Evolutionary conservation across 2,888 invertebrate species (phyloP).

Genomic region (Syritta pipiens): DNA sequence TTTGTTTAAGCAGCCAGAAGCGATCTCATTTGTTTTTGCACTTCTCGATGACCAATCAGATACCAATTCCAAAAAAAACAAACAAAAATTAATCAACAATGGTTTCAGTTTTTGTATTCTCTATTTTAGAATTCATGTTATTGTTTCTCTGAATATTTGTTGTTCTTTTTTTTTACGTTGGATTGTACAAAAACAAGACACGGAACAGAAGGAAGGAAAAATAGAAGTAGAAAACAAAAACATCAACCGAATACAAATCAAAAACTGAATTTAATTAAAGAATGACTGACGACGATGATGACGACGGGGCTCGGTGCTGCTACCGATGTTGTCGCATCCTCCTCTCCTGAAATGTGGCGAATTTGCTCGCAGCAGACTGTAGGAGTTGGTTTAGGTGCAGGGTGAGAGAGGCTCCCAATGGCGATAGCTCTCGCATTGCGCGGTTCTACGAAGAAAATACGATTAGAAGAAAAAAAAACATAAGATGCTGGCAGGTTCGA

Average conservation of each 20-base stretch:
- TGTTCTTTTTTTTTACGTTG: slow-evolving; percentile 11
- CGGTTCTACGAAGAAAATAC: no score
- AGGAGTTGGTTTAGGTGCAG: slow-evolving; percentile 93
- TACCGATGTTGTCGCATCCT: slow-evolving; percentile 81
- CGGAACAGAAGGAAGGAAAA: slow-evolving; percentile 14
- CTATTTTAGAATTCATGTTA: slow-evolving; percentile 35
- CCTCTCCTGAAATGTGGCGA: slow-evolving; percentile 90
- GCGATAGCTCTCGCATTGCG: slow-evolving; percentile 89
- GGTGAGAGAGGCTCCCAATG: slow-evolving; percentile 88
- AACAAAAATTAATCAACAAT: background rate
- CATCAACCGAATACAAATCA: background rate
- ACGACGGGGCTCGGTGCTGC: slow-evolving; percentile 69
- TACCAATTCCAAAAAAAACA: no score
- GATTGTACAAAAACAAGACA: slow-evolving; percentile 56
- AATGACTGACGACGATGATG: slow-evolving; percentile 45
- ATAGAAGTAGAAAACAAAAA: slow-evolving; percentile 28
- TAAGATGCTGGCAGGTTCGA: background rate
- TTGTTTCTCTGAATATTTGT: background rate
- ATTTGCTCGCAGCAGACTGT: slow-evolving; percentile 91
- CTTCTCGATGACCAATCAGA: no score
- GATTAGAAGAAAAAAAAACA: background rate
- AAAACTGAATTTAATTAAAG: slow-evolving; percentile 45
- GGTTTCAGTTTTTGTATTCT: slow-evolving; percentile 37
- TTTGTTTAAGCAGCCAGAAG: no score
- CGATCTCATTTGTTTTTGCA: no score